Base-by-base conservation (phyloP, 2,113 vertebrate species). In the Miniopterus natalensis region DNA sequence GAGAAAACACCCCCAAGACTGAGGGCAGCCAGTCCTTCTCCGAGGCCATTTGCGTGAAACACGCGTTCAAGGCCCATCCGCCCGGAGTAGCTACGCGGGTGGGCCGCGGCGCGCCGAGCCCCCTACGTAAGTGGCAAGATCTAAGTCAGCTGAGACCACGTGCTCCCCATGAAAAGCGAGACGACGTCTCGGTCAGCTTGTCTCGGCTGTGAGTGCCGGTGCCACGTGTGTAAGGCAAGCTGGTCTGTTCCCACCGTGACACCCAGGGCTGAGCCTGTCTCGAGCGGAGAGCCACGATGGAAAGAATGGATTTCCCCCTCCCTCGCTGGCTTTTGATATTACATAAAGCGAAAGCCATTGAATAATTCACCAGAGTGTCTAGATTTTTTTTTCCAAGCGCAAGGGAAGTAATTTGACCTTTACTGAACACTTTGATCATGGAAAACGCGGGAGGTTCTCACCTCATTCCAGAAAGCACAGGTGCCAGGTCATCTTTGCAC, bases 351-450 rank as follows among this genome's bases (percentile, higher is more conserved):
- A 92, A 94, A 95, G 27, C 80, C 77, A 81, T 84, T 94, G 78
- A 95, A 94, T 61, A 93, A 91, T 96, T 97, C 79, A 93, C 95
- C 61, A 53, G 74, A 53, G 88, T 85, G 90, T 86, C 88, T 98
- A 81, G 59, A 61, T 61, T 95, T 90, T 94, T 84, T 84, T 95
- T 92, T 59, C 97, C 96, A 95, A 97, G 88, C 83, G 63, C 51
- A 94, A 98, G 97, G 98, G 98, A 98, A 98, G 93, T 92, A 97
- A 97, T 91, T 96, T 98, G 98, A 98, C 97, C 96, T 98, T 98
- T 98, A 97, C 96, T 96, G 87, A 96, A 83, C 71, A 81, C 95
- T 98, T 97, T 97, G 97, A 98, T 98, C 95, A 94, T 86, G 92
- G 93, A 95, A 97, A 95, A 92, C 55, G 95, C 31, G 86, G 0